Percentiles rank a stretch among this genome's conserved stretches.
Conservation (phyloP, 2,888 invertebrate species). For the Anodontia alba region DNA sequence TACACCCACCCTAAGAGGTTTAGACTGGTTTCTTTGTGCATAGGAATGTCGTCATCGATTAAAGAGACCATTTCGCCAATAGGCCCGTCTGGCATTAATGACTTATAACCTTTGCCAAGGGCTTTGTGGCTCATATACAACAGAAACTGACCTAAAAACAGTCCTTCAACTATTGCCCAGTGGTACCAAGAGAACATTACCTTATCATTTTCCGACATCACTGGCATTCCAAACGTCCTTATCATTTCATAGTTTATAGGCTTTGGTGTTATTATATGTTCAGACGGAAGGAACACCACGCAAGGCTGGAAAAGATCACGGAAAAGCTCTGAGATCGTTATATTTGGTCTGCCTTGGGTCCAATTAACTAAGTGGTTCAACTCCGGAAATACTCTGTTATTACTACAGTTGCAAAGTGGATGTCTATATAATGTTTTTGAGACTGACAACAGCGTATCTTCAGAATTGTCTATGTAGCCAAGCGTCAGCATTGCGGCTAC, state of each 20-base stretch:
- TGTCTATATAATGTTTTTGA: not conserved
- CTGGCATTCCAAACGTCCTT: not conserved
- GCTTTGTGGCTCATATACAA: not conserved
- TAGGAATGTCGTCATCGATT: not conserved
- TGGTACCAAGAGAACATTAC: not conserved
- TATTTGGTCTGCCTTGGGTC: not conserved
- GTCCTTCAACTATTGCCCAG: not conserved
- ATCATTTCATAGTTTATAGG: conserved; percentile 1
- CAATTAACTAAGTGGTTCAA: not conserved
- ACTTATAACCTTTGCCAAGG: not conserved
- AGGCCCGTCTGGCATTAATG: too few relatives aligned
- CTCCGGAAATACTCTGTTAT: not conserved
- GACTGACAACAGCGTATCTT: not conserved
- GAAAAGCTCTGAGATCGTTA: not conserved
- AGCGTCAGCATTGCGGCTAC: not conserved
- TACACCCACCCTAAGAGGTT: conserved; percentile 7
- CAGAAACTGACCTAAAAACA: not conserved
- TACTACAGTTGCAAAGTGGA: not conserved
- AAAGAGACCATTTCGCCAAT: not conserved
- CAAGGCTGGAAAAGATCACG: not conserved
- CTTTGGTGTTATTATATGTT: not conserved
- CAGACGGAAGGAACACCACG: not conserved
- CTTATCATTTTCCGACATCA: not conserved
- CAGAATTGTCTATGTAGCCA: not conserved
- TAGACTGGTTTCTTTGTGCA: not conserved